phyloP scores from a whole-genome alignment of 2,888 invertebrate species.

The Unio pictorum region DNA sequence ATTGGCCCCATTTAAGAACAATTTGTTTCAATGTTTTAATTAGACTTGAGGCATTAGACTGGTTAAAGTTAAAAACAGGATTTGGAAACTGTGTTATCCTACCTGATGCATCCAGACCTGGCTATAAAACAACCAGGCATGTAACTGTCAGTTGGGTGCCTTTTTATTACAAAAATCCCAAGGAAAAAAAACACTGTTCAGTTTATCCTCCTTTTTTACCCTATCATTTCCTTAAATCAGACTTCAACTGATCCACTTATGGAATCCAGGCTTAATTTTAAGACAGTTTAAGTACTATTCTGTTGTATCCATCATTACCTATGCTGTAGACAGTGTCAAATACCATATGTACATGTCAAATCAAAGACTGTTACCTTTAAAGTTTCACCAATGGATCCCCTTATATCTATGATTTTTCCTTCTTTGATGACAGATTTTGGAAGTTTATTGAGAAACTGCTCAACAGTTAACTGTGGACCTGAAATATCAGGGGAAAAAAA shows the following conservation, averaged over 20 bases:
- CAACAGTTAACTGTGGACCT: conserved; percentile 56
- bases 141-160: too few relatives aligned
- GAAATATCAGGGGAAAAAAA: conserved; percentile 7
- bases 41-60: too few relatives aligned
- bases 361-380: conserved; percentile 44
- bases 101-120: too few relatives aligned
- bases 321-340: neutral
- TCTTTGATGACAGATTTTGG: conserved; percentile 65
- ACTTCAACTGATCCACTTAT: too few relatives aligned
- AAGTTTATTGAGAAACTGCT: conserved; percentile 65
- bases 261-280: too few relatives aligned
- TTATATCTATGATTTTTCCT: conserved; percentile 68
- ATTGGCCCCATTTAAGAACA: too few relatives aligned
- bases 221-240: too few relatives aligned
- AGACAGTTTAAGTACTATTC: neutral
- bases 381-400: conserved; percentile 55
- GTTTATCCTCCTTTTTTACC: neutral
- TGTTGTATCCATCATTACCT: neutral
- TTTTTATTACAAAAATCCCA: too few relatives aligned
- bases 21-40: too few relatives aligned
- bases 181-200: neutral
- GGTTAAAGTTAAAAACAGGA: too few relatives aligned
- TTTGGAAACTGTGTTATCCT: too few relatives aligned
- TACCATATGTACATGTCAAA: neutral
- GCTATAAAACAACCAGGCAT: too few relatives aligned